These are phyloP conservation scores for Paraescarpia echinospica DNA, from an alignment of 1,140 invertebrate genomes.

Conservation along the genomic window DNA sequence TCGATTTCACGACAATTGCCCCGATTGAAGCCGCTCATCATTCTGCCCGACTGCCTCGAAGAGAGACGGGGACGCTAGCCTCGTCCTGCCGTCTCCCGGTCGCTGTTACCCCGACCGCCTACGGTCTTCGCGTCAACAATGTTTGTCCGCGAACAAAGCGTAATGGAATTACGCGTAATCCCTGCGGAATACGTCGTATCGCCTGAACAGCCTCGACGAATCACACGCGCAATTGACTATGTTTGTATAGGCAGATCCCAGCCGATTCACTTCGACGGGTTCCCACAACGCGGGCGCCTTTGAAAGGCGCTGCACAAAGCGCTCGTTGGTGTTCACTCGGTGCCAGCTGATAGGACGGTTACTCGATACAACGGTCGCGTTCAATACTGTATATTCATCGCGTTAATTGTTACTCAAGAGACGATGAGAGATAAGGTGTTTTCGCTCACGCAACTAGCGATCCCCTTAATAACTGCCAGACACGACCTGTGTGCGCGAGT, in stretches of 20 bases:
- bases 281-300: neutral
- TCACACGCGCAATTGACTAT: neutral
- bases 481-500: neutral
- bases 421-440: neutral
- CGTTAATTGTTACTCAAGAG: constrained; percentile 4
- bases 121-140: neutral
- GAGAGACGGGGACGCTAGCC: neutral
- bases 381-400: neutral
- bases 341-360: neutral
- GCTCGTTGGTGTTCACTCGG: neutral
- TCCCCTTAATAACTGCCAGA: neutral
- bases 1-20: neutral
- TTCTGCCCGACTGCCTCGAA: neutral
- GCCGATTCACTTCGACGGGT: neutral
- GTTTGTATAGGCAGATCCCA: neutral
- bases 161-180: constrained; percentile 5
- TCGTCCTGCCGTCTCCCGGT: neutral
- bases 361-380: neutral
- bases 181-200: neutral
- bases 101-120: neutral
- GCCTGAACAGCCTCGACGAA: neutral
- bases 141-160: neutral
- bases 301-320: neutral
- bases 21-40: neutral
- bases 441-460: neutral